Conservation (phyloP, 2,113 vertebrate genomes). For the Junco hyemalis region DNA sequence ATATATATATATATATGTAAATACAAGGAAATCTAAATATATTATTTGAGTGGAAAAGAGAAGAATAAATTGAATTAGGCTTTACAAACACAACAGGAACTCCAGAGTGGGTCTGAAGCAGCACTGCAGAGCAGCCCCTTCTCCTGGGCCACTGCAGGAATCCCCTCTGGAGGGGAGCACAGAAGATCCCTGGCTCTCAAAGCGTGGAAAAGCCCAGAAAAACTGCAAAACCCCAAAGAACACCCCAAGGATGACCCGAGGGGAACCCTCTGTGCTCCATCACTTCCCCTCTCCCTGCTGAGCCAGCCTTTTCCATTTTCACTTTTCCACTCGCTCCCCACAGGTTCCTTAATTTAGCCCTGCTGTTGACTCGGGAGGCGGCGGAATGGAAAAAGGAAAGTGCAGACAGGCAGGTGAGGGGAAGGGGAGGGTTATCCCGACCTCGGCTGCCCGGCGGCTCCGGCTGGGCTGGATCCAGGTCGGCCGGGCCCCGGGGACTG, state of each 20-base stretch:
- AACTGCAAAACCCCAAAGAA: not conserved
- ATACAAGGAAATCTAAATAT: not conserved
- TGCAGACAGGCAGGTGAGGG: not conserved
- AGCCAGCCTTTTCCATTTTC: not conserved
- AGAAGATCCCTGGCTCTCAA: not conserved
- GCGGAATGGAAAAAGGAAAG: conserved; percentile 16
- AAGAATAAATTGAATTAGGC: not conserved
- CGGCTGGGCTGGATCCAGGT: not conserved
- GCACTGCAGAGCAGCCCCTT: not conserved
- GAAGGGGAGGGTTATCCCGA: not conserved
- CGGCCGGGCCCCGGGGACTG: not conserved
- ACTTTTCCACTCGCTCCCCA: conserved; percentile 14
- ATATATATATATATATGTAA: too few species aligned
- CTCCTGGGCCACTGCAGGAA: not conserved
- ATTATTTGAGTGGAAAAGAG: not conserved
- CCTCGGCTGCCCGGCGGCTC: not conserved
- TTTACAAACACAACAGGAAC: not conserved
- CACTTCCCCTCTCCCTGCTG: not conserved
- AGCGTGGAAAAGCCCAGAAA: not conserved
- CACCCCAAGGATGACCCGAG: rapidly evolving
- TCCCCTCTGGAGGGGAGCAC: rapidly evolving
- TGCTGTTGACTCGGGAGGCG: conserved; percentile 25
- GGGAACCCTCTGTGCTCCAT: not conserved
- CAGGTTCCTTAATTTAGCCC: conserved; percentile 35
- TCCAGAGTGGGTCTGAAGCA: not conserved